Base-by-base conservation (phyloP, 2,888 invertebrate species). In the Eilema caniola region DNA sequence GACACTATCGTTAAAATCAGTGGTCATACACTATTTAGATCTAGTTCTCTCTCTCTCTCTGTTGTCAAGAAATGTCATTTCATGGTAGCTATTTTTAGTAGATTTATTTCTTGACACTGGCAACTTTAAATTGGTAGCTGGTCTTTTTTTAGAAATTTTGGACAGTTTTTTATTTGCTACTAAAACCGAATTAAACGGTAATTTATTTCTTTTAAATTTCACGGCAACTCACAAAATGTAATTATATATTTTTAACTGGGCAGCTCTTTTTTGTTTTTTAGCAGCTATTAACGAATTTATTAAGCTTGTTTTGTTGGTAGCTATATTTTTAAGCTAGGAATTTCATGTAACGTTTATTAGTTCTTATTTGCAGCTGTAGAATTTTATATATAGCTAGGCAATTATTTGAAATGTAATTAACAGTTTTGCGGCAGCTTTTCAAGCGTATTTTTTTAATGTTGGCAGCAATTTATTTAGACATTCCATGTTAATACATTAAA, bases 21-120 rank as follows among this genome's bases (percentile, higher is more conserved):
- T 28, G 5, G 28, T 28, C 28, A 28, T 28, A 28, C 28, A 28
- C 28, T 28, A 28, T 28, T 41, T 41, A 14, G 41, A 41, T 41
- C 37, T 37, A 12, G 23, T 62, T 62, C 2, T 33, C 2, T 7
- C 5, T 37, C 11, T n/a, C 14, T 28, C n/a, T n/a, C n/a, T n/a
- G n/a, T 11, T 33, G 28, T 33, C 3, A 8, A 12, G n/a, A 31
- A 61, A n/a, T n/a, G 41, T n/a, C 14, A 23, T 23, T 33, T 23
- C 23, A 62, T 7, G 37, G 62, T 53, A 53, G 53, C 53, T n/a
- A 53, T 53, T n/a, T 53, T 53, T 53, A n/a, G 53, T n/a, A 25
- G 4, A 59, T 59, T 59, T 59, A 57, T 57, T 10, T 57, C 11
- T 23, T 23, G 23, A 23, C 11, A 56, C 5, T 57, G 25, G 59